Base-by-base conservation (phyloP, 2,888 invertebrate species). In the Euproctis similis region DNA sequence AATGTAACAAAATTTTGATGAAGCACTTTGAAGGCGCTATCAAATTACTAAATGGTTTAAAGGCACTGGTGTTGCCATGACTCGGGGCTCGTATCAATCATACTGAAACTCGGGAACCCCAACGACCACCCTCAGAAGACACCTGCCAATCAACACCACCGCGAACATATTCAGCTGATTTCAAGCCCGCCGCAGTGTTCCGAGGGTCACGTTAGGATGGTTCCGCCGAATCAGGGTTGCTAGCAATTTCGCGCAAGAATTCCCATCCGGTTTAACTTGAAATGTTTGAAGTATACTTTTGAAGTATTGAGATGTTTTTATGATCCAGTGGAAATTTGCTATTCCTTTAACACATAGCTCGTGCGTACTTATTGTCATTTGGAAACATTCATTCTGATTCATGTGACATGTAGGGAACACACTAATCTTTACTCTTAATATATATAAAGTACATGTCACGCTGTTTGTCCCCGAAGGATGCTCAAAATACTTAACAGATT, bases 171-270 rank as follows among this genome's bases (percentile, higher is more conserved):
- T 5, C 8, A 8, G 20, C 5, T 8, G 7, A 21, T 8, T 2
- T 16, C 24, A n/a, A n/a, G 12, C n/a, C n/a, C 4, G 10, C 24
- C 17, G 7, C 16, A 26, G 39, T 29, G 34, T 19, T 31, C 12
- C 8, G 17, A 12, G 34, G 54, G 31, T 48, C 59, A 10, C 1
- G 5, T 0, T 2, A 3, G 1, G 16, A 28, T 56, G 61, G 65
- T 53, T 36, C 9, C 31, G 63, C 42, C 44, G 53, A 59, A 30
- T 63, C 59, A 63, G 53, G 46, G 47, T 48, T 44, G 40, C 44
- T 42, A 50, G 49, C 54, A 60, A 62, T 64, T 64, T 64, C 59
- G 53, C 56, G 56, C 46, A 48, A 56, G 57, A 53, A 39, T 56
- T 51, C 50, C 41, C 44, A 41, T 53, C 47, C 49, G 46, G 26